Conservation (phyloP, 2,888 invertebrate genomes). For the Lasius fuliginosus region DNA sequence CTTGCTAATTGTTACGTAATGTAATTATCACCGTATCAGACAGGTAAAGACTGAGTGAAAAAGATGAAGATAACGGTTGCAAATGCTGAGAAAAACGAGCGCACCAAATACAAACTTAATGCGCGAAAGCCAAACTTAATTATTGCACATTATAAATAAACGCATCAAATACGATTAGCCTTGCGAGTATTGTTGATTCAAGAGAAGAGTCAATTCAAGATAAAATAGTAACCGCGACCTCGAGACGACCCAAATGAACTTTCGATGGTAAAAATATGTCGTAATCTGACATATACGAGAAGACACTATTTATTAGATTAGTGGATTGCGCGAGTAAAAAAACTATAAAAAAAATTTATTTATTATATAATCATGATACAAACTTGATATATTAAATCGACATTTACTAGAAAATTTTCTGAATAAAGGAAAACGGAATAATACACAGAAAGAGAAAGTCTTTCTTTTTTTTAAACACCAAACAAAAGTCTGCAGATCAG, state of each 20-base stretch:
- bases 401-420: not conserved
- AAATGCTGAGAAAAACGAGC: too few relatives aligned
- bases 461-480: too few relatives aligned
- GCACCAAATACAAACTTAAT: not conserved
- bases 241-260: conserved; percentile 38
- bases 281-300: conserved; percentile 19
- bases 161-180: conserved; percentile 28
- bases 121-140: conserved; percentile 64
- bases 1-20: too few relatives aligned
- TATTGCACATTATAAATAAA: conserved; percentile 69
- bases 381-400: not conserved
- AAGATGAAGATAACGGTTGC: too few relatives aligned
- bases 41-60: too few relatives aligned
- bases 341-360: not conserved
- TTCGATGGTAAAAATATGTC: conserved; percentile 28
- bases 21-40: too few relatives aligned
- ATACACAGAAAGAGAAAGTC: too few relatives aligned
- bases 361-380: not conserved
- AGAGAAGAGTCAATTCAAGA: conserved; percentile 38
- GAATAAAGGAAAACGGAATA: too few relatives aligned
- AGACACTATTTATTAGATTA: not conserved
- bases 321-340: not conserved
- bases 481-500: not conserved
- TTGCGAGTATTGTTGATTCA: conserved; percentile 43
- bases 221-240: conserved; percentile 37